These are phyloP conservation scores for Acleris laterana DNA, from an alignment of 2,888 invertebrate species.

Conservation along the genomic window DNA sequence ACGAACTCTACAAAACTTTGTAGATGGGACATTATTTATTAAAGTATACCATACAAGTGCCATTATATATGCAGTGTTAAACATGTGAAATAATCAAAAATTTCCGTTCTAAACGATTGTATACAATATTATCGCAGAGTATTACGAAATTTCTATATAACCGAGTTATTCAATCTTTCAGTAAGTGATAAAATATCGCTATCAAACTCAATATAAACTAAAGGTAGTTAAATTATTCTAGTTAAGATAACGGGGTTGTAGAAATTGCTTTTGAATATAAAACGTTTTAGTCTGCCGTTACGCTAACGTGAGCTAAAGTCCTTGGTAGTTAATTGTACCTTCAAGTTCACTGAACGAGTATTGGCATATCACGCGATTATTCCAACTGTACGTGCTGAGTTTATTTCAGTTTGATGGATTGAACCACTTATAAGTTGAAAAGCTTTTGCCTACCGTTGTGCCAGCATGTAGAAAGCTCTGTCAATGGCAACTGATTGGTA, in stretches of 20 bases:
- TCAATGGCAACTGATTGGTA: too few relatives aligned
- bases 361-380: slow-evolving; percentile 52
- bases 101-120: too few relatives aligned
- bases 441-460: background rate
- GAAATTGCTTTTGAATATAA: slow-evolving; percentile 6
- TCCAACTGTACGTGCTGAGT: background rate
- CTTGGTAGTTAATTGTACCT: slow-evolving; percentile 48
- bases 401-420: background rate
- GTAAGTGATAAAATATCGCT: too few relatives aligned
- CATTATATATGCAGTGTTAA: too few relatives aligned
- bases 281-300: slow-evolving; percentile 8
- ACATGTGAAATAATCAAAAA: too few relatives aligned
- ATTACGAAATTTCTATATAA: too few relatives aligned
- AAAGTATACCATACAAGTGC: too few relatives aligned
- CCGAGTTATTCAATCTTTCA: background rate
- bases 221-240: background rate
- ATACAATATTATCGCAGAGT: too few relatives aligned
- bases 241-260: slow-evolving; percentile 20
- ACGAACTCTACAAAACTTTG: too few relatives aligned
- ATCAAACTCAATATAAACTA: background rate
- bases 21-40: too few relatives aligned
- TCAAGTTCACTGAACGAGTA: slow-evolving; percentile 47
- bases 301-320: slow-evolving; percentile 39
- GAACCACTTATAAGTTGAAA: background rate
- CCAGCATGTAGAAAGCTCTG: too few relatives aligned